phyloP scores from a whole-genome alignment of 2,113 vertebrate species.

The Nothocercus julius region DNA sequence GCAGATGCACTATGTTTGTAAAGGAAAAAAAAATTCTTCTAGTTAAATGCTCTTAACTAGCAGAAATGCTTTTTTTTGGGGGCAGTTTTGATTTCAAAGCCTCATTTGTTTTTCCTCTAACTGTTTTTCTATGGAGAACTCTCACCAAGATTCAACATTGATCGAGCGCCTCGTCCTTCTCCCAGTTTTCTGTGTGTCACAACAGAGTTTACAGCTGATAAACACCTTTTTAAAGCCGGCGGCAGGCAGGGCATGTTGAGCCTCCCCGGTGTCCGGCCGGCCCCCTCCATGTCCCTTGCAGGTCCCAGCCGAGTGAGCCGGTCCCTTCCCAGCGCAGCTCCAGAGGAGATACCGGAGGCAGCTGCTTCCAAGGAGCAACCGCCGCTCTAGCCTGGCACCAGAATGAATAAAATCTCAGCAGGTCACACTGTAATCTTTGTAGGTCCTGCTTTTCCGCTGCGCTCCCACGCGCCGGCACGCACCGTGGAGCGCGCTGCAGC shows the following conservation, averaged over 20 bases:
- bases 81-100: slow-evolving; percentile 13
- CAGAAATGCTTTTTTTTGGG: background rate
- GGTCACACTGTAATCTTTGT: slow-evolving; percentile 25
- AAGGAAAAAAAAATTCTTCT: slow-evolving; percentile 38
- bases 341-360: slow-evolving; percentile 1
- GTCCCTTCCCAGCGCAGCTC: background rate
- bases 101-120: background rate
- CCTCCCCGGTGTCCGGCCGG: background rate
- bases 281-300: background rate
- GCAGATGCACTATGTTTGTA: slow-evolving; percentile 36
- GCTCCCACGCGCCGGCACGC: background rate
- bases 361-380: slow-evolving; percentile 1
- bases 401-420: slow-evolving; percentile 5
- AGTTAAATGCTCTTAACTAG: slow-evolving; percentile 60
- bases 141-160: slow-evolving; percentile 13
- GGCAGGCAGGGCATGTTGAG: background rate
- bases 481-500: background rate
- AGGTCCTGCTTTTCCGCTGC: background rate
- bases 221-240: slow-evolving; percentile 51
- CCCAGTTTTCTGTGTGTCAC: background rate
- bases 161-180: background rate
- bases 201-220: slow-evolving; percentile 58
- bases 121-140: slow-evolving; percentile 42
- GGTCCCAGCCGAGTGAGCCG: background rate
- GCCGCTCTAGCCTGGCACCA: background rate